Base-by-base conservation (phyloP, 2,888 invertebrate species). In the Mermis nigrescens region DNA sequence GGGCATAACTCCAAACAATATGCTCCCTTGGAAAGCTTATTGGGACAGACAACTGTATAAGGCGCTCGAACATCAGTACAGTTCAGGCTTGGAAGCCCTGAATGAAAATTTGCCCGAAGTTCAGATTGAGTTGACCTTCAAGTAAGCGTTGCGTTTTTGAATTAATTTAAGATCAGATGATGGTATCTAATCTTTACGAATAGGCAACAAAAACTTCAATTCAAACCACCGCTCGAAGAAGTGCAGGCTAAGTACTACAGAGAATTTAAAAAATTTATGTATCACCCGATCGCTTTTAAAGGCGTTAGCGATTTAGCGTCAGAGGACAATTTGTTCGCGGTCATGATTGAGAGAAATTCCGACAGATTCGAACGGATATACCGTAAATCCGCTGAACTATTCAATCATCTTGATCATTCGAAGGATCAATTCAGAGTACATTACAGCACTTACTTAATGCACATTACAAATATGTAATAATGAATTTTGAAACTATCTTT, bases 1-100 rank as follows among this genome's bases (percentile, higher is more conserved):
- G 70, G 77, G 61, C 29, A 76, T 76, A 62, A 67, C 73, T 7
- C 65, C 70, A 51, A 75, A 76, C 55, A 76, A 77, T 70, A 83
- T 90, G 71, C 84, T 84, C 65, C 82, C 85, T 0, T 98, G 98
- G 86, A 83, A 86, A 68, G 78, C 83, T 15, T 91, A 95, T 72
- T 90, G 95, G 85, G 94, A 98, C 76, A 80, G 84, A 69, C 90
- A 94, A 73, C 76, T 99, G 46, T 85, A 88, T 71, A 90, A 90
- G 75, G 86, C 87, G 0, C 77, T 98, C 27, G 91, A 92, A 70
- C 82, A 83, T 68, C 90, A 91, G 73, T 92, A 90, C 70, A 82
- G 85, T 60, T 81, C 83, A 70, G 86, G 87, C 0, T 74, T 94
- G 59, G 81, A 85, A 57, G 83, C 83, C n/a, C 78, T 91, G 60